Base-by-base conservation (phyloP, 1,140 invertebrate genomes). In the Pectinophora gossypiella region DNA sequence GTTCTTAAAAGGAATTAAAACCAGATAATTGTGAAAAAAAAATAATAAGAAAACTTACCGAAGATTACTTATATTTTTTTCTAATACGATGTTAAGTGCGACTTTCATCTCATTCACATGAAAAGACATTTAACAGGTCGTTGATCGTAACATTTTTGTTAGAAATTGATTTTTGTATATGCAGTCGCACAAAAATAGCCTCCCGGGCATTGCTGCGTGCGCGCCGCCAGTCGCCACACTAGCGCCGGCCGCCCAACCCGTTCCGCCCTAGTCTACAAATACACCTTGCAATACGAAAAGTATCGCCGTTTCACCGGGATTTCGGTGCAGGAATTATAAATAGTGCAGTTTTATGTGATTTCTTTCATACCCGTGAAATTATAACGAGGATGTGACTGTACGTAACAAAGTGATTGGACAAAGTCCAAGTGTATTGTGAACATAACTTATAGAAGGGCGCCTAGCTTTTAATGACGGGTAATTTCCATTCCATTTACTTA, bases 101-200 rank as follows among this genome's bases (percentile, higher is more conserved):
- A 32, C 6, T 3, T 32, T 12, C 9, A 32, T 32, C 27, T 32
- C 6, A 32, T 32, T 12, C n/a, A 32, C 9, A 32, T 32, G 9
- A 32, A 32, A 32, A 32, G 27, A 32, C 27, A 12, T 32, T 32
- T 64, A 72, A 51, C 68, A 66, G 80, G 83, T 86, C 83, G 77
- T 77, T 81, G 80, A 78, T 84, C 80, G 80, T 86, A 68, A 84
- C 76, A 78, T 81, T 84, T 83, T 71, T 68, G 69, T 77, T 75
- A 72, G 72, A 74, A 81, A 77, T 75, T 82, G 67, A 73, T 78
- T 83, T 82, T 83, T 80, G 71, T 74, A 67, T 77, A 72, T 73
- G 71, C 69, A 71, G 68, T 72, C 82, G 82, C 76, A 86, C 80
- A 48, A 81, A 86, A 86, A 86, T 86, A 86, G 73, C 72, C 61